Conservation (phyloP, 2,113 vertebrate species). For the Anoura caudifer region DNA sequence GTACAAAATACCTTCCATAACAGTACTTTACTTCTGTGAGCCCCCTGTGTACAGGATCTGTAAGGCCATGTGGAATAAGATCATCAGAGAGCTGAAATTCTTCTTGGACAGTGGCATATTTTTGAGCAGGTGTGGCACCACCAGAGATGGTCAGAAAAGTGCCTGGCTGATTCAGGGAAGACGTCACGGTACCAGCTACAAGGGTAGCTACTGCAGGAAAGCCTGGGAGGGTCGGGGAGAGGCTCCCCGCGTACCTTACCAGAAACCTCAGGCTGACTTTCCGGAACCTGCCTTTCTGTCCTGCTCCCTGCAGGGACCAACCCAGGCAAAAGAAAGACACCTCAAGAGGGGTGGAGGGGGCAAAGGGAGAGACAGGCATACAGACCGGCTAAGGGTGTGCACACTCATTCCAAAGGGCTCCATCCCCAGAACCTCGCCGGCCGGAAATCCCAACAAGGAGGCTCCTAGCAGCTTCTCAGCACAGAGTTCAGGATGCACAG, state of each 20-base stretch:
- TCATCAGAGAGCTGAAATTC: neutral
- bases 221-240: neutral
- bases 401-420: rapidly evolving
- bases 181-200: rapidly evolving
- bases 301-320: neutral
- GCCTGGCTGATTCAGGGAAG: neutral
- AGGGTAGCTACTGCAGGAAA: neutral
- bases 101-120: neutral
- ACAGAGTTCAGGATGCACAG: rapidly evolving
- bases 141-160: neutral
- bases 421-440: neutral
- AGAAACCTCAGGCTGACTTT: neutral
- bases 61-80: constrained; percentile 29
- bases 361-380: neutral
- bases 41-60: neutral
- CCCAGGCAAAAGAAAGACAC: neutral
- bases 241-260: neutral
- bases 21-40: neutral
- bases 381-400: no score
- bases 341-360: neutral
- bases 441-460: neutral
- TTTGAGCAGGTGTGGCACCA: rapidly evolving
- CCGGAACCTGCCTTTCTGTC: neutral
- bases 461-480: neutral
- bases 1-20: neutral